Conservation (phyloP, 2,113 vertebrate genomes). For the Dipodomys ordii region DNA sequence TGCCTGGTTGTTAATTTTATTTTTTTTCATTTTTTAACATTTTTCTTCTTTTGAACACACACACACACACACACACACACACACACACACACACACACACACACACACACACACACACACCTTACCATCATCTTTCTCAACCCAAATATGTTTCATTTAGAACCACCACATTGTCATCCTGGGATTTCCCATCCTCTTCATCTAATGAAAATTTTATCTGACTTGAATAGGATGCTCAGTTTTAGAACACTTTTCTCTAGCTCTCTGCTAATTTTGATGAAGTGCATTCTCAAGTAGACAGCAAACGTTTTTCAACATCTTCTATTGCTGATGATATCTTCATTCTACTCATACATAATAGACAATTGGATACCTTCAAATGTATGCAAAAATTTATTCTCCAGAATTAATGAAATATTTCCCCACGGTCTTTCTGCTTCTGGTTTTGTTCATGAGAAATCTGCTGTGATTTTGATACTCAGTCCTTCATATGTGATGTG, state of each 20-base stretch:
- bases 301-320: not conserved
- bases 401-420: not conserved
- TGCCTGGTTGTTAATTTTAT: too few species aligned
- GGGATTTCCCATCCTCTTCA: not conserved
- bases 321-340: not conserved
- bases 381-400: not conserved
- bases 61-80: too few species aligned
- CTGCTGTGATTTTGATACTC: not conserved
- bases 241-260: not conserved
- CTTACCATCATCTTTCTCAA: not conserved
- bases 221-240: not conserved
- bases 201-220: not conserved
- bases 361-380: not conserved
- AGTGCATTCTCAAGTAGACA: not conserved
- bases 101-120: too few species aligned
- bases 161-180: not conserved
- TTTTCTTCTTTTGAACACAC: not conserved
- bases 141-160: not conserved
- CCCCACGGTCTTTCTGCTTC: too few species aligned
- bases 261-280: not conserved
- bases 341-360: not conserved
- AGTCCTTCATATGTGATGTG: not conserved
- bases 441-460: not conserved
- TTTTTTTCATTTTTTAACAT: too few species aligned
- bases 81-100: too few species aligned